Percentiles rank a stretch among this genome's conserved stretches.
Conservation (phyloP, 2,888 invertebrate genomes). For the Sinotaia quadrata region DNA sequence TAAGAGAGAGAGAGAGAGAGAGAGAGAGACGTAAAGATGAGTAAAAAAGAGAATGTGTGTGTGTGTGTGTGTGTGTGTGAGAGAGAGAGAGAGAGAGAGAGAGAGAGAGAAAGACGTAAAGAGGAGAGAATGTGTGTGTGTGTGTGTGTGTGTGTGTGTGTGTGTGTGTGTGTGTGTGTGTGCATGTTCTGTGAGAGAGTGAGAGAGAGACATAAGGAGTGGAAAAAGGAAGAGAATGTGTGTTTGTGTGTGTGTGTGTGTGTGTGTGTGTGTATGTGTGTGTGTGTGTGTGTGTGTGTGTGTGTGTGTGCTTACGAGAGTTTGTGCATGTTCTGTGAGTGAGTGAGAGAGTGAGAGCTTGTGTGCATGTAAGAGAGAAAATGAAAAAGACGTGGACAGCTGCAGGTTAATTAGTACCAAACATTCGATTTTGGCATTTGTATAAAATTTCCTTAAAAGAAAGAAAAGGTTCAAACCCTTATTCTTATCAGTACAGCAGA, state of each 20-base stretch:
- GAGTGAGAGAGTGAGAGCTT: background rate
- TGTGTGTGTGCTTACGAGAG: background rate
- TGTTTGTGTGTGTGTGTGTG: constrained; percentile 5
- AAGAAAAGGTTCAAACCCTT: too few species aligned
- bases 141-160: constrained; percentile 16
- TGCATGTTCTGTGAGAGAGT: background rate
- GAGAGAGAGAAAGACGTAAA: background rate
- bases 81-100: background rate
- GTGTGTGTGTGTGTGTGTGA: constrained; percentile 21
- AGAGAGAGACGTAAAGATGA: background rate
- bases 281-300: background rate
- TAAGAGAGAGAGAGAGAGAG: background rate
- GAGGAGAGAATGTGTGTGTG: constrained; percentile 3
- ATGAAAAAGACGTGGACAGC: too few species aligned
- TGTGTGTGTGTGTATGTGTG: background rate
- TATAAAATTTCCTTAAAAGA: too few species aligned
- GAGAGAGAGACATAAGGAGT: too few species aligned
- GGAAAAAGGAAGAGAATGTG: too few species aligned
- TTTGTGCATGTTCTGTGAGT: background rate
- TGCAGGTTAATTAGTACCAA: too few species aligned
- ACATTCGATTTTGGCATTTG: too few species aligned
- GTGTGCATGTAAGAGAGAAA: background rate
- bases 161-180: constrained; percentile 13
- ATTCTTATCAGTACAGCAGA: too few species aligned
- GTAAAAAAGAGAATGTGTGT: background rate